Evolutionary conservation across 64 coral and sea anemone genomes (phyloP), one percentile per base, ranked within the genome.

Genomic region (Exaiptasia diaphana): DNA sequence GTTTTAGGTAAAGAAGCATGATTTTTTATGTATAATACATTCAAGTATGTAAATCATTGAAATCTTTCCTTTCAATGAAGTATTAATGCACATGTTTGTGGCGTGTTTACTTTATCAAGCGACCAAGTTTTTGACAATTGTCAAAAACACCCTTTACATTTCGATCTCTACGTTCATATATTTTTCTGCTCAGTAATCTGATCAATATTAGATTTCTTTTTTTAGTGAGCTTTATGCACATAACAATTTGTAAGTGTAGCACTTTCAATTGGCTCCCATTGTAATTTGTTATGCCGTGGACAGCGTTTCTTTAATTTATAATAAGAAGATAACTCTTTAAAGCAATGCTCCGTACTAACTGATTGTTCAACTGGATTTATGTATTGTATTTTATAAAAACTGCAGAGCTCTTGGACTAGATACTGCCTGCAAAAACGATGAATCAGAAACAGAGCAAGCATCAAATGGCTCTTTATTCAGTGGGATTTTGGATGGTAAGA

Each of bases 371-470:
- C n/a, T n/a, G n/a, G n/a, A n/a, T n/a, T n/a, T n/a, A n/a, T n/a
- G n/a, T n/a, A n/a, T n/a, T n/a, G n/a, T n/a, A n/a, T n/a, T n/a
- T n/a, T n/a, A n/a, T n/a, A n/a, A n/a, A n/a, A n/a, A n/a, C n/a
- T n/a, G n/a, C 67, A 95, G 91, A 40, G 91, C 91, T 13, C 58
- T 89, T 56, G 91, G 91, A 27, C 68, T 95, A 31, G 91, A 95
- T 39, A 54, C 43, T 13, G 12, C 80, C 45, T 95, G 67, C 37
- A 84, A 79, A 25, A 52, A 83, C 11, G 80, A 89, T 37, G 84
- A 78, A 2, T 44, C 69, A 67, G 72, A 42, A 18, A 62, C 32
- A 18, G 83, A 93, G 39, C 41, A 75, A 54, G 85, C 87, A 32
- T 73, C 67, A 29, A 60, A 38, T 73, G 56, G 28, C 41, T 41